These are phyloP conservation scores for Sebastes taczanowskii DNA, from an alignment of 2,797 vertebrate species.

Conservation along the genomic window DNA sequence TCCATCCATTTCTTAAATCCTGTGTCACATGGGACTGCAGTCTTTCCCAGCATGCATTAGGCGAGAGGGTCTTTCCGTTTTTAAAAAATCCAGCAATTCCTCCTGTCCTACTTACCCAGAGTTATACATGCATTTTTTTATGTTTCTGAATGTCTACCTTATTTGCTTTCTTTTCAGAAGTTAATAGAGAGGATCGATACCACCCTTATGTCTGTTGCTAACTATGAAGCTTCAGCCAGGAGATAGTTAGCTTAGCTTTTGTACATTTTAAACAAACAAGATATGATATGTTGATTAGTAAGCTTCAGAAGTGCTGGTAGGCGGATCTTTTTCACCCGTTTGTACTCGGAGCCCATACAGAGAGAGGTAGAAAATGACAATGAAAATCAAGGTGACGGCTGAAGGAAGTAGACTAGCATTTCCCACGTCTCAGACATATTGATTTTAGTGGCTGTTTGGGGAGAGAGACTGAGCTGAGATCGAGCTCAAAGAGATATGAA, in stretches of 20 bases:
- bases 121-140: neutral
- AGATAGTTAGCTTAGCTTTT: neutral
- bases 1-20: neutral
- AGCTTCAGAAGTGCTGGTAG: neutral
- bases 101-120: neutral
- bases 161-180: neutral
- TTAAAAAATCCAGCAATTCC: slow-evolving; percentile 1
- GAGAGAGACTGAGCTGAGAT: neutral
- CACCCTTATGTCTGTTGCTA: neutral
- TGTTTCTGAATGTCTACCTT: neutral
- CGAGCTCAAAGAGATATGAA: neutral
- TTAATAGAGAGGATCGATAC: neutral
- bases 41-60: neutral
- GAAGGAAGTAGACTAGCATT: neutral
- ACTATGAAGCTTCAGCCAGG: neutral
- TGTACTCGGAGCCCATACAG: neutral
- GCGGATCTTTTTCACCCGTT: neutral
- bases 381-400: slow-evolving; percentile 15
- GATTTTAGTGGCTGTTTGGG: slow-evolving; percentile 4
- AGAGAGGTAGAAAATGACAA: neutral
- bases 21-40: neutral
- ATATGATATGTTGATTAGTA: neutral
- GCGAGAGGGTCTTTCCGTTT: neutral
- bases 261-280: neutral
- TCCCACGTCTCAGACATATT: neutral